phyloP scores from a whole-genome alignment of 2,888 invertebrate genomes.

The Nymphalis polychloros region DNA sequence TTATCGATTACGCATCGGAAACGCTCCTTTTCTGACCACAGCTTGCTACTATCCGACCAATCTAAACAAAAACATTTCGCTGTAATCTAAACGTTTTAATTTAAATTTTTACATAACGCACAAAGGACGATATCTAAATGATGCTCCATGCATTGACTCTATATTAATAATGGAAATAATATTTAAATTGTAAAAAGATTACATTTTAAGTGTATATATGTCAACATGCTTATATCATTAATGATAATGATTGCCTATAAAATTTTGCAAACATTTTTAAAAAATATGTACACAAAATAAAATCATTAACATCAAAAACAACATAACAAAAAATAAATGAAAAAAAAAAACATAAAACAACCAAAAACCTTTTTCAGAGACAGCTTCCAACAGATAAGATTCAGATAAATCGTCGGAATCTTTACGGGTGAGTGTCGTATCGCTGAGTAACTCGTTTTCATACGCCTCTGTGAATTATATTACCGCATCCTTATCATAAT shows the following conservation, averaged over 20 bases:
- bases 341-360: constrained; percentile 37
- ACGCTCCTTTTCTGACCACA: constrained; percentile 42
- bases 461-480: constrained; percentile 22
- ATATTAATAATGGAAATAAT: too few relatives aligned
- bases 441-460: constrained; percentile 19
- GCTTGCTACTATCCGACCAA: constrained; percentile 30
- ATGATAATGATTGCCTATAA: too few relatives aligned
- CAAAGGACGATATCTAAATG: too few relatives aligned
- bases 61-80: constrained; percentile 18
- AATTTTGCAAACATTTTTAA: too few relatives aligned
- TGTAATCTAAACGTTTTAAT: too few relatives aligned
- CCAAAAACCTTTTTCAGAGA: constrained; percentile 32
- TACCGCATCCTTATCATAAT: neutral
- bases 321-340: neutral
- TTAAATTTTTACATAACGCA: too few relatives aligned
- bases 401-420: constrained; percentile 29
- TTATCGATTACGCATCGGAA: constrained; percentile 52
- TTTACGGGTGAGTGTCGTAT: constrained; percentile 23
- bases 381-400: constrained; percentile 23
- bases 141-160: too few relatives aligned
- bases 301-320: neutral
- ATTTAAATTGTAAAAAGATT: too few relatives aligned
- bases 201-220: too few relatives aligned
- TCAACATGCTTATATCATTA: too few relatives aligned
- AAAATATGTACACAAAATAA: neutral